Conservation (phyloP, 2,113 vertebrate species). For the Callipepla californica region DNA sequence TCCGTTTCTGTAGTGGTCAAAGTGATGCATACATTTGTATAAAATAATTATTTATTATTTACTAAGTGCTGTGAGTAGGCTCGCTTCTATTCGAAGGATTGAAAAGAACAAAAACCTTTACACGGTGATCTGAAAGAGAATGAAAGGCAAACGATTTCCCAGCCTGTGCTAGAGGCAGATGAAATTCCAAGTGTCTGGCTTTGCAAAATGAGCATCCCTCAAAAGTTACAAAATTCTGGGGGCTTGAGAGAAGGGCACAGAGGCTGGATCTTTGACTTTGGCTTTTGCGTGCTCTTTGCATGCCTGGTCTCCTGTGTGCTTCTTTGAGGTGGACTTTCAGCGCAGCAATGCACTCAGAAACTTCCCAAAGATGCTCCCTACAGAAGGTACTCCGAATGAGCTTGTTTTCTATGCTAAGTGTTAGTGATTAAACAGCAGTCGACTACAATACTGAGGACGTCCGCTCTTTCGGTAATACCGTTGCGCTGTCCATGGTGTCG, state of each 20-base stretch:
- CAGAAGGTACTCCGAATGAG: neutral
- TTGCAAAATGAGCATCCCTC: neutral
- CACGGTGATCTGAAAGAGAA: neutral
- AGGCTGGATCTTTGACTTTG: neutral
- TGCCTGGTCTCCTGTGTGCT: neutral
- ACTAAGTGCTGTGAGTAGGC: neutral
- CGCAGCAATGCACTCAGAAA: neutral
- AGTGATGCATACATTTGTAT: slow-evolving; percentile 46
- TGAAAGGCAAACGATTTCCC: slow-evolving; percentile 2
- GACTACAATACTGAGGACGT: neutral
- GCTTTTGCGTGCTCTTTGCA: neutral
- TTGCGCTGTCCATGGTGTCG: accelerated
- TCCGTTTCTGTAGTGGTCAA: neutral
- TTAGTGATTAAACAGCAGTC: neutral
- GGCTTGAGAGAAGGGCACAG: neutral
- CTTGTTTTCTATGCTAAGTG: neutral
- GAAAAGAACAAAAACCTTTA: slow-evolving; percentile 17
- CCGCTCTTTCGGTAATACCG: neutral
- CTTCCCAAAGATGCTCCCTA: neutral
- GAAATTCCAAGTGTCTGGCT: neutral
- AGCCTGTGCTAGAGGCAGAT: neutral
- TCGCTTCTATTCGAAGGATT: neutral
- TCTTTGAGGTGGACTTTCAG: neutral
- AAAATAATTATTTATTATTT: slow-evolving; percentile 57
- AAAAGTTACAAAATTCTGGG: neutral